Conservation (phyloP, 2,888 invertebrate species). For the Andrena flavipes region DNA sequence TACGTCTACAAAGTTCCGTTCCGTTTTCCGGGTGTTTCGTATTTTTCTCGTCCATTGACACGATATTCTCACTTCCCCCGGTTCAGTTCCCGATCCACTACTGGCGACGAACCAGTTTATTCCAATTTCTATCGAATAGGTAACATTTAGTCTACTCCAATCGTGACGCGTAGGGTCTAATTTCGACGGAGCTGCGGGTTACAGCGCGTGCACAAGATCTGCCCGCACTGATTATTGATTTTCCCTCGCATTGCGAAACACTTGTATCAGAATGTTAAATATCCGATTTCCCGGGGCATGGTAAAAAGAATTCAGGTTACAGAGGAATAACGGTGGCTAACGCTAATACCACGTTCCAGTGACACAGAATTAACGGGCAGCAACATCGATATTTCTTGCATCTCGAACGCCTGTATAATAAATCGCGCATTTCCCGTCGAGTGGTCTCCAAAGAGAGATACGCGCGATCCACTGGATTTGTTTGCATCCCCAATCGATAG, state of each 20-base stretch:
- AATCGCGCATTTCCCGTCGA: slow-evolving; percentile 49
- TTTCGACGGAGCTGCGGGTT: background rate
- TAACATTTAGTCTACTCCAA: too few species aligned
- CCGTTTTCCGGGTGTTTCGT: slow-evolving; percentile 21
- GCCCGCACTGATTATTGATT: slow-evolving; percentile 17
- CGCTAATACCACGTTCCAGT: slow-evolving; percentile 26
- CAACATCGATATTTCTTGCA: slow-evolving; percentile 28
- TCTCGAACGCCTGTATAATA: slow-evolving; percentile 33
- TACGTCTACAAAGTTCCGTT: slow-evolving; percentile 37
- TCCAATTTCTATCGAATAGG: too few species aligned
- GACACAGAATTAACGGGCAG: slow-evolving; percentile 34
- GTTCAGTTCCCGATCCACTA: too few species aligned
- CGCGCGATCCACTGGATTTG: slow-evolving; percentile 30
- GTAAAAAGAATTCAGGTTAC: slow-evolving; percentile 10
- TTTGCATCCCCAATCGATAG: slow-evolving; percentile 21
- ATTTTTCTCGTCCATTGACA: slow-evolving; percentile 21
- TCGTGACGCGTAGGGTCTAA: background rate
- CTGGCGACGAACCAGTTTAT: too few species aligned
- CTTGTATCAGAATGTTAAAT: slow-evolving; percentile 25
- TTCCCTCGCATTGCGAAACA: slow-evolving; percentile 12
- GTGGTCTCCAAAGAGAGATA: slow-evolving; percentile 43
- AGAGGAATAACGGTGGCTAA: background rate
- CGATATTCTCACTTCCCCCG: background rate
- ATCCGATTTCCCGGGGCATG: background rate
- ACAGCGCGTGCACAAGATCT: background rate